Conservation (phyloP, 37 sponge, comb jelly and placozoan species). For the Mnemiopsis leidyi region DNA sequence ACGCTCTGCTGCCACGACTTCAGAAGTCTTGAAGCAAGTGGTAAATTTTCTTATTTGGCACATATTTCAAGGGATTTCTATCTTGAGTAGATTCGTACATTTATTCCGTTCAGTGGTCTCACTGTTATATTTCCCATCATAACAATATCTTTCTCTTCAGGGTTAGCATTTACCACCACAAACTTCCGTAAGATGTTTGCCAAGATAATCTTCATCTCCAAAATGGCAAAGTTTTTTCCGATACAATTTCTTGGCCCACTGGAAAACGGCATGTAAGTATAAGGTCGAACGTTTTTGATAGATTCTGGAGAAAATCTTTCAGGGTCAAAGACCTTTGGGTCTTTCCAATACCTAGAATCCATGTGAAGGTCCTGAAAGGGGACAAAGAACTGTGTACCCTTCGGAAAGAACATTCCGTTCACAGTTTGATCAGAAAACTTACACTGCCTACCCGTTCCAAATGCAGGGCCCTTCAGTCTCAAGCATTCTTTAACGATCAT, state of each 20-base stretch:
- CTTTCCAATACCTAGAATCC: not conserved
- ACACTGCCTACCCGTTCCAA: not conserved
- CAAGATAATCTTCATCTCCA: slow-evolving; percentile 20
- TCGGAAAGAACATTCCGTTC: not conserved
- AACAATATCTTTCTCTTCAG: not conserved
- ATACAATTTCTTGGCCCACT: not conserved
- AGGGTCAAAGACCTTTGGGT: not conserved
- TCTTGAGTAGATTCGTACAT: not conserved
- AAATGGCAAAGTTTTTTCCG: slow-evolving; percentile 15
- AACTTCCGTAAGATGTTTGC: not conserved
- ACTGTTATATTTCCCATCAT: too few species aligned
- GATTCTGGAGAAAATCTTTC: not conserved
- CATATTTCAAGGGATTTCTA: too few species aligned
- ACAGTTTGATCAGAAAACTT: not conserved
- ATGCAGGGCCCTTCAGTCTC: slow-evolving; percentile 1
- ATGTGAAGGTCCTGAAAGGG: not conserved
- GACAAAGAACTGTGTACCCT: not conserved
- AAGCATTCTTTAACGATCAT: not conserved
- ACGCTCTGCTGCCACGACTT: too few species aligned
- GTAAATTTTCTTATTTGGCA: too few species aligned
- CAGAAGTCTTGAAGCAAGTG: too few species aligned
- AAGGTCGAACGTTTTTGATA: not conserved
- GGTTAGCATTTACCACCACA: not conserved
- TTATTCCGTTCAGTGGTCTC: not conserved
- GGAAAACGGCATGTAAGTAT: not conserved